A percentile compares a stretch with the other conserved stretches of the same genome.
Conservation (phyloP, 2,797 vertebrate genomes). For the Taenioides sp. region DNA sequence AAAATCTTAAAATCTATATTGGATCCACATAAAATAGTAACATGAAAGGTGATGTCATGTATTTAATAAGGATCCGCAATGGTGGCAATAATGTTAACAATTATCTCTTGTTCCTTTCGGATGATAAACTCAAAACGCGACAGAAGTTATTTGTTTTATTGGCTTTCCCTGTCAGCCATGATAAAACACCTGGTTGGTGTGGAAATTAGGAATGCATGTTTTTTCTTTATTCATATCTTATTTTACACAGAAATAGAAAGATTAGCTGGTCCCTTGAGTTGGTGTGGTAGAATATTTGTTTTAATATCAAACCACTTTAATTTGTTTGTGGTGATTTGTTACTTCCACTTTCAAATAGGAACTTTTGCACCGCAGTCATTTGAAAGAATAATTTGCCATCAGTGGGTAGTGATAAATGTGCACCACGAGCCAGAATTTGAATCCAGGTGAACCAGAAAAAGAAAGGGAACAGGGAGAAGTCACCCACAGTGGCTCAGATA, state of each 20-base stretch:
- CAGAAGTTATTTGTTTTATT: too few species aligned
- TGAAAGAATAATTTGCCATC: conserved; percentile 25
- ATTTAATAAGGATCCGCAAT: too few species aligned
- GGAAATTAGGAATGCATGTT: neutral
- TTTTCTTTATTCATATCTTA: neutral
- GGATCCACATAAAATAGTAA: too few species aligned
- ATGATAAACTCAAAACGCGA: too few species aligned
- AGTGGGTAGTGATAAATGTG: neutral
- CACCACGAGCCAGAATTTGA: neutral
- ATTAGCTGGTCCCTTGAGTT: neutral
- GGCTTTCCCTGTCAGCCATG: too few species aligned
- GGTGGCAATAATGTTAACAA: too few species aligned
- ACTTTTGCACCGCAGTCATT: conserved; percentile 22
- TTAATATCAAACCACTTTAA: neutral
- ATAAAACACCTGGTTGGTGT: neutral
- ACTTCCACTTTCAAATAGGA: conserved; percentile 29
- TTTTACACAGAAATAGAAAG: neutral
- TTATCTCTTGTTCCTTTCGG: too few species aligned
- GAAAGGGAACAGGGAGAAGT: neutral
- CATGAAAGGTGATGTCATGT: too few species aligned
- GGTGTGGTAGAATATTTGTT: neutral
- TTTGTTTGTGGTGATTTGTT: conserved; percentile 7
- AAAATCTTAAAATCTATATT: too few species aligned
- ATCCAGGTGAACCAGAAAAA: conserved; percentile 4
- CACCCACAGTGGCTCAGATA: neutral